phyloP scores from a whole-genome alignment of 2,888 invertebrate genomes.

The Eilema griseolum region DNA sequence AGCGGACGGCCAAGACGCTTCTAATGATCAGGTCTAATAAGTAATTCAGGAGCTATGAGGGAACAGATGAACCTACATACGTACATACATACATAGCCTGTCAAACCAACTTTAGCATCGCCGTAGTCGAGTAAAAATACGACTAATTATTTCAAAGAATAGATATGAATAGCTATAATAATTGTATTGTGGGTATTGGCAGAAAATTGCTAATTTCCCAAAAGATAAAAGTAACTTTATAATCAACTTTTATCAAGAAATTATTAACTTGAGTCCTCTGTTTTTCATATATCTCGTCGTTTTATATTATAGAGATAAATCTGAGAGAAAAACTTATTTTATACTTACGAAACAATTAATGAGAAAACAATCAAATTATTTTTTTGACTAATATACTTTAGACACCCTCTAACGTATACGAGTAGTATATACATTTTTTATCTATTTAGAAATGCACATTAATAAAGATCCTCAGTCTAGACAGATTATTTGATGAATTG shows the following conservation, averaged over 20 bases:
- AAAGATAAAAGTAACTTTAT: too few relatives aligned
- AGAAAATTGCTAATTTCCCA: too few relatives aligned
- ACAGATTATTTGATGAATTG: slow-evolving; percentile 11
- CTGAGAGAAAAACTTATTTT: background rate
- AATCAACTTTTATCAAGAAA: background rate
- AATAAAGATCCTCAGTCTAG: slow-evolving; percentile 3
- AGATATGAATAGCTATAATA: too few relatives aligned
- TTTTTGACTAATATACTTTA: background rate
- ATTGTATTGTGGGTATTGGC: too few relatives aligned
- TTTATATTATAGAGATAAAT: background rate
- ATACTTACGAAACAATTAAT: background rate
- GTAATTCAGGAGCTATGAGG: too few relatives aligned
- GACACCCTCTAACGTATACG: background rate
- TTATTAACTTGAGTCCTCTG: background rate
- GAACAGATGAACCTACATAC: too few relatives aligned
- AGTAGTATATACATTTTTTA: background rate
- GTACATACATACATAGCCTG: too few relatives aligned
- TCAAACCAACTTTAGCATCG: too few relatives aligned
- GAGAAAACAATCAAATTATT: background rate
- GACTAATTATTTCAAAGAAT: too few relatives aligned
- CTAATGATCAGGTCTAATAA: too few relatives aligned
- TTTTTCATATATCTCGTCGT: background rate
- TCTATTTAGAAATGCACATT: background rate
- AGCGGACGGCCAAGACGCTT: too few relatives aligned
- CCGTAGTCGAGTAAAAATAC: too few relatives aligned